phyloP scores from a whole-genome alignment of 1,140 invertebrate genomes.

The Gryllus bimaculatus region DNA sequence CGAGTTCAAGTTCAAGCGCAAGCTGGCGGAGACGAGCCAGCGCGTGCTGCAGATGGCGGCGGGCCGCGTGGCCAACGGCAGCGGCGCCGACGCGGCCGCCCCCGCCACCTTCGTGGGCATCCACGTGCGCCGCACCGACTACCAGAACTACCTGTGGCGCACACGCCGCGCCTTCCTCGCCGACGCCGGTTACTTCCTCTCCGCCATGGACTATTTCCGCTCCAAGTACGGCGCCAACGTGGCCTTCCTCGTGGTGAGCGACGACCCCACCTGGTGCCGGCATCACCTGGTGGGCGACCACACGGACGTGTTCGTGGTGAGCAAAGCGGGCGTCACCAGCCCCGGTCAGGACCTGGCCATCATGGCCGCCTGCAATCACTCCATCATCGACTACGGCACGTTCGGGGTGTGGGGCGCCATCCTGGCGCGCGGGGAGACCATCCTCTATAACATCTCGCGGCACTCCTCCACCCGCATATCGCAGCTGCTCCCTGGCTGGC shows the following conservation, averaged over 20 bases:
- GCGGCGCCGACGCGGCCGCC: conserved; percentile 28
- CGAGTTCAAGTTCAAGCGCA: conserved; percentile 44
- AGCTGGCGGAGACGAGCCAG: conserved; percentile 37
- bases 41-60: conserved; percentile 30
- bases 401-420: conserved; percentile 60
- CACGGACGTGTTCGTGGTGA: conserved; percentile 41
- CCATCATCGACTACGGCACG: conserved; percentile 58
- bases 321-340: conserved; percentile 34
- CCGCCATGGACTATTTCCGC: conserved; percentile 47
- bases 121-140: conserved; percentile 51
- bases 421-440: conserved; percentile 48
- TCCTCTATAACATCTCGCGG: conserved; percentile 45
- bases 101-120: conserved; percentile 43
- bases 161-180: conserved; percentile 40
- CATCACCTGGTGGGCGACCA: conserved; percentile 36
- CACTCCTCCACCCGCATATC: conserved; percentile 44
- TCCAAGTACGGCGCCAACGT: conserved; percentile 39
- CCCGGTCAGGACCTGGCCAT: conserved; percentile 53
- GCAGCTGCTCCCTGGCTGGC: conserved; percentile 45
- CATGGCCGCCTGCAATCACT: conserved; percentile 53
- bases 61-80: conserved; percentile 27
- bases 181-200: conserved; percentile 41
- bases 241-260: conserved; percentile 50
- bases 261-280: conserved; percentile 51
- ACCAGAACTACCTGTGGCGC: conserved; percentile 44